Conservation (phyloP, 2,888 invertebrate species). For the Lymantria dispar region DNA sequence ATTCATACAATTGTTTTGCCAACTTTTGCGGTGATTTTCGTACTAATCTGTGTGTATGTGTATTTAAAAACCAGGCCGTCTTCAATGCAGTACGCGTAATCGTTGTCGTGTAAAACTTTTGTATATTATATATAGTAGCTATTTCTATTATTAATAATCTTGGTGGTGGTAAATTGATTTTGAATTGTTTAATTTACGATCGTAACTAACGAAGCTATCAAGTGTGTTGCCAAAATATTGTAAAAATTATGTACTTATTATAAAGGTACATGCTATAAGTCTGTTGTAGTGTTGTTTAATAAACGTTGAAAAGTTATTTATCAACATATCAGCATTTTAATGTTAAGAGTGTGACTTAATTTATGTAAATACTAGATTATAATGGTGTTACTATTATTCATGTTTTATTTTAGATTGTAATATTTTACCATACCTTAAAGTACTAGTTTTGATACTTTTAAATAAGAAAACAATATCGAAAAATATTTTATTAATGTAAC, state of each 20-base stretch:
- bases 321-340: conserved; percentile 37
- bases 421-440: neutral
- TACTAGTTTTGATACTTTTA: too few species aligned
- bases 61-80: conserved; percentile 90
- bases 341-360: conserved; percentile 27
- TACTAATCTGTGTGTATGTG: conserved; percentile 88
- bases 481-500: too few species aligned
- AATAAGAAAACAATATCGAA: too few species aligned
- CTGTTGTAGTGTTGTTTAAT: conserved; percentile 9
- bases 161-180: conserved; percentile 18
- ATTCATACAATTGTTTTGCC: conserved; percentile 91
- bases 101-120: conserved; percentile 14
- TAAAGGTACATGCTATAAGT: neutral
- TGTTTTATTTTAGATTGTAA: neutral
- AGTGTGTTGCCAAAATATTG: neutral
- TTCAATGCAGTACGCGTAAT: conserved; percentile 64
- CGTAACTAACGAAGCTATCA: neutral
- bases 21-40: conserved; percentile 85
- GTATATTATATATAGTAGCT: conserved; percentile 29
- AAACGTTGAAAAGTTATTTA: conserved; percentile 24
- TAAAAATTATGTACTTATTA: neutral
- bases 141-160: conserved; percentile 11
- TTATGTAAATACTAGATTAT: conserved; percentile 42
- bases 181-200: conserved; percentile 2
- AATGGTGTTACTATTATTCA: conserved; percentile 19